phyloP scores from a whole-genome alignment of 2,797 vertebrate genomes.

The Strix occidentalis region DNA sequence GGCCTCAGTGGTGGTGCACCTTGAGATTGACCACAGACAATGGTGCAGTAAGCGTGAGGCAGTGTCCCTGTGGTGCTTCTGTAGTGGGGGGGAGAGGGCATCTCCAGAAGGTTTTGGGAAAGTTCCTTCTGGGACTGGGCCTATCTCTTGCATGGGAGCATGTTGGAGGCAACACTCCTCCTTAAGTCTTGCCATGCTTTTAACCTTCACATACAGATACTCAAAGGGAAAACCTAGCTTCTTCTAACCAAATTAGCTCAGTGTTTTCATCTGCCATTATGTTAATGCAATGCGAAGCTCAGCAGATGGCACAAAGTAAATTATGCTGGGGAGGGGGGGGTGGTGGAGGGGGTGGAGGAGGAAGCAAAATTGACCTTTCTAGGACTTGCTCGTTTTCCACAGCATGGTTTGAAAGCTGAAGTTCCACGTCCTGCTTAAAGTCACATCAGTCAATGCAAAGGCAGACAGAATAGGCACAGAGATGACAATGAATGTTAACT shows the following conservation, averaged over 20 bases:
- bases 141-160: not conserved
- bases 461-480: not conserved
- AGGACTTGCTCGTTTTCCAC: conserved; percentile 67
- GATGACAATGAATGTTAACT: not conserved
- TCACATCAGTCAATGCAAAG: not conserved
- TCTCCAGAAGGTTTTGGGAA: not conserved
- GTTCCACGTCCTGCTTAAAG: conserved; percentile 28
- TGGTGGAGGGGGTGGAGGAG: conserved; percentile 16
- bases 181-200: conserved; percentile 55
- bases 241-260: conserved; percentile 78
- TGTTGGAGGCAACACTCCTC: not conserved
- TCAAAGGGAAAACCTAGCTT: conserved; percentile 53
- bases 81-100: too few species aligned
- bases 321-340: conserved; percentile 52
- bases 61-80: too few species aligned
- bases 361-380: conserved; percentile 77
- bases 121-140: not conserved
- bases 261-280: conserved; percentile 78
- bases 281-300: conserved; percentile 74
- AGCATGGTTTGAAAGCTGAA: conserved; percentile 64
- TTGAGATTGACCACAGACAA: not conserved
- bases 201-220: conserved; percentile 73
- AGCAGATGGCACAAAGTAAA: conserved; percentile 80
- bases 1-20: not conserved
- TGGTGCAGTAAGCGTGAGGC: accelerated